A percentile compares a stretch with the other conserved stretches of the same genome.
Conservation (phyloP, 2,113 vertebrate genomes). For the Myanophis thanlyinensis region DNA sequence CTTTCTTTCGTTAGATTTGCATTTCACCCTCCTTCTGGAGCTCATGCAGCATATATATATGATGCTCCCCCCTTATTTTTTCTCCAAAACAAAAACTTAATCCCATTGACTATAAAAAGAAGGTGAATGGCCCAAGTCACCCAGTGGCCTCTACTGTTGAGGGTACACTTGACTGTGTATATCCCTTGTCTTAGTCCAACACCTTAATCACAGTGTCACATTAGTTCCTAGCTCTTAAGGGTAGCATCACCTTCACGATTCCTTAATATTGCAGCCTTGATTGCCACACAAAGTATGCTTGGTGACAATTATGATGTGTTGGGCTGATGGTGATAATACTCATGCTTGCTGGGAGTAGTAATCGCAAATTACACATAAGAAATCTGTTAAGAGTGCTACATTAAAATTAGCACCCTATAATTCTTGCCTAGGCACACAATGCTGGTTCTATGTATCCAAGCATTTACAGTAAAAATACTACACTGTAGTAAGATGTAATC, state of each 20-base stretch:
- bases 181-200: neutral
- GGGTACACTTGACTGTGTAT: neutral
- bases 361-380: neutral
- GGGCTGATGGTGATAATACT: neutral
- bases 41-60: neutral
- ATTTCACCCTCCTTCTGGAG: neutral
- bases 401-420: neutral
- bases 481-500: neutral
- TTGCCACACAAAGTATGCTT: neutral
- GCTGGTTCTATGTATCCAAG: neutral
- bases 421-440: neutral
- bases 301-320: too few species aligned
- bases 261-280: neutral
- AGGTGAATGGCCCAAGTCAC: neutral
- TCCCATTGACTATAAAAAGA: neutral
- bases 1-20: neutral
- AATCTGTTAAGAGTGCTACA: neutral
- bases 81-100: neutral
- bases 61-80: neutral
- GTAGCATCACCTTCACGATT: neutral
- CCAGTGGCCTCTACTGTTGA: neutral
- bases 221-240: neutral
- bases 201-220: neutral
- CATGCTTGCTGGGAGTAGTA: neutral
- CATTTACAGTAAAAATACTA: neutral